Percentiles rank a stretch among this genome's conserved stretches.
Evolutionary conservation across 2,888 invertebrate genomes (phyloP).

Genomic region (Trisateles emortualis): DNA sequence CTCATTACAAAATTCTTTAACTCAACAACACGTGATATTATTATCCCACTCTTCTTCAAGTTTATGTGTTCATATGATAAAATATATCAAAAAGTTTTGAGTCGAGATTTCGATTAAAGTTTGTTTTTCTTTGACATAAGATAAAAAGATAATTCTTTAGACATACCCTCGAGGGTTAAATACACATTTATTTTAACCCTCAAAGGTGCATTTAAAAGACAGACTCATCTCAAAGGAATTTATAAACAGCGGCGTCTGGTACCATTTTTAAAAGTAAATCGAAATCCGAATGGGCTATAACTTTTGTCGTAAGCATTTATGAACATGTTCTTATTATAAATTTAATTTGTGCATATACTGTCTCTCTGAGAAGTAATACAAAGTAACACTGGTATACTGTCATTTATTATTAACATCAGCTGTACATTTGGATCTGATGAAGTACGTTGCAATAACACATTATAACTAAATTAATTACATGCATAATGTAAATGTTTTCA

Average conservation of each 20-base stretch:
- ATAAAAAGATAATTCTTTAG: background rate
- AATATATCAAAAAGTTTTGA: background rate
- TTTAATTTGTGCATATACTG: constrained; percentile 30
- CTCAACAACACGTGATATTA: background rate
- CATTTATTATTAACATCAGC: too few relatives aligned
- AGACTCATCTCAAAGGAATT: constrained; percentile 28
- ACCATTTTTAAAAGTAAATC: constrained; percentile 48
- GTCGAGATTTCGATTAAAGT: background rate
- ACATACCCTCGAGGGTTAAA: background rate
- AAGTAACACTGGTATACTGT: too few relatives aligned
- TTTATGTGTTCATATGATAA: background rate
- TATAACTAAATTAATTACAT: too few relatives aligned
- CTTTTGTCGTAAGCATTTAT: constrained; percentile 23
- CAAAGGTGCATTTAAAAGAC: constrained; percentile 9
- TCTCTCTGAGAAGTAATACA: too few relatives aligned
- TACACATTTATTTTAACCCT: background rate
- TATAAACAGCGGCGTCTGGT: constrained; percentile 17
- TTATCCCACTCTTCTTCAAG: background rate
- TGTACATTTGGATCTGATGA: too few relatives aligned
- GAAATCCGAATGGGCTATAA: constrained; percentile 27
- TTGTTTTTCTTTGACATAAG: background rate
- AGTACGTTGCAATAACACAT: too few relatives aligned
- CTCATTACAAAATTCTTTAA: background rate
- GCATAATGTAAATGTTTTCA: too few relatives aligned
- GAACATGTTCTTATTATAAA: constrained; percentile 29